Evolutionary conservation across 1,140 invertebrate genomes (phyloP).

Genomic region (Frieseomelitta varia): DNA sequence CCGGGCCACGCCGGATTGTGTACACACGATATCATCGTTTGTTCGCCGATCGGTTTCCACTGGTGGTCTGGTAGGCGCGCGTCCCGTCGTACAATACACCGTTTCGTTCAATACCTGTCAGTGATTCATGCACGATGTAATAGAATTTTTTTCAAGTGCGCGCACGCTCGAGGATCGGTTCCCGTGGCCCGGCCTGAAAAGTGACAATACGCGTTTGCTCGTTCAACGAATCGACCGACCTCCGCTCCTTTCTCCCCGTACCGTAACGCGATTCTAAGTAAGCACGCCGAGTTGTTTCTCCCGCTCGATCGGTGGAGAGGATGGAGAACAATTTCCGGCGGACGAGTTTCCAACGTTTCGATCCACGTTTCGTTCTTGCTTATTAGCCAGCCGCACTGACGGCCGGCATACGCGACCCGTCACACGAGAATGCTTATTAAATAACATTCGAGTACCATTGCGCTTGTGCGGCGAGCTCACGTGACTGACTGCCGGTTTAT

Average conservation of each 20-base stretch:
- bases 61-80: conserved; percentile 19
- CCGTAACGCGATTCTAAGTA: conserved; percentile 13
- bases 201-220: conserved; percentile 33
- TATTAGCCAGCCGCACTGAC: background rate
- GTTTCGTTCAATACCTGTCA: conserved; percentile 59
- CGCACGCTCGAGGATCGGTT: conserved; percentile 20
- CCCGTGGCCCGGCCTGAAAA: conserved; percentile 17
- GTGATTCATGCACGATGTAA: conserved; percentile 53
- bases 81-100: conserved; percentile 48
- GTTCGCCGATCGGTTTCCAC: conserved; percentile 48
- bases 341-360: background rate
- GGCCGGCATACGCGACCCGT: background rate
- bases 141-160: conserved; percentile 55
- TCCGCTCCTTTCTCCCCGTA: conserved; percentile 19
- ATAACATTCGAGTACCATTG: conserved; percentile 20
- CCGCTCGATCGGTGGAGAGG: background rate
- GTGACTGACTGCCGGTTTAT: conserved; percentile 29
- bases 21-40: conserved; percentile 56
- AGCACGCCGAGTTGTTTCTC: background rate
- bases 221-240: conserved; percentile 41
- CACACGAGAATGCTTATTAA: conserved; percentile 36
- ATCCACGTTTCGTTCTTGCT: background rate
- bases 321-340: conserved; percentile 33
- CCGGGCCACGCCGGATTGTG: background rate
- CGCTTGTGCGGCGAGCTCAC: background rate